Evolutionary conservation across 2,888 invertebrate genomes (phyloP), one percentile per base, ranked within the genome.

Genomic region (Trachelus iudaicus): DNA sequence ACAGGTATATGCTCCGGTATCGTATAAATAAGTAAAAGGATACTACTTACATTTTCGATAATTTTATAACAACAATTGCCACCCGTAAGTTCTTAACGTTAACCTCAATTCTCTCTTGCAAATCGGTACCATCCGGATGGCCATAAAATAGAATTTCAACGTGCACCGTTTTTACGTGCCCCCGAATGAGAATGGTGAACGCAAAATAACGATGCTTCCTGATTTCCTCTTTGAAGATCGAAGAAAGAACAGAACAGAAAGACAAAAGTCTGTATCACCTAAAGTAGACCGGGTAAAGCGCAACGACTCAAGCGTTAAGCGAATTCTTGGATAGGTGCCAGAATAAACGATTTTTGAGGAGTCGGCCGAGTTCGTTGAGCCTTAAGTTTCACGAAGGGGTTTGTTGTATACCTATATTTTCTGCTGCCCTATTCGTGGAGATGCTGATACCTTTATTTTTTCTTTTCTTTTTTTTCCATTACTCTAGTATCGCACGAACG

Each of bases 291-390:
- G 56, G 23, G 56, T 23, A 9, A 56, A 23, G 23, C 56, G 56
- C 56, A 23, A 56, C 71, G 71, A 23, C 34, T 73, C 69, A 73
- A 74, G 80, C 79, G 79, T 78, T 80, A 80, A 81, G 80, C 83
- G 81, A 81, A 84, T 82, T 83, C 83, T 79, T 83, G 81, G 83
- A 81, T 74, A 73, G 73, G 33, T 74, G 83, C 83, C 82, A 81
- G 81, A 37, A 76, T 79, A 81, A 82, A 83, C 76, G 77, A 81
- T 81, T 80, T 77, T 77, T 75, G 76, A 75, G 40, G 69, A 79
- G 56, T 56, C 56, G 2, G 9, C 23, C 56, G 56, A 56, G 56
- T 56, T 56, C 56, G 23, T 56, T 56, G 56, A 56, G 56, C 56
- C 56, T 56, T 9, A 56, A 23, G 56, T 56, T 56, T 23, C 56